These are phyloP conservation scores for Ophion slaviceki DNA, from an alignment of 2,888 invertebrate genomes.

Conservation along the genomic window DNA sequence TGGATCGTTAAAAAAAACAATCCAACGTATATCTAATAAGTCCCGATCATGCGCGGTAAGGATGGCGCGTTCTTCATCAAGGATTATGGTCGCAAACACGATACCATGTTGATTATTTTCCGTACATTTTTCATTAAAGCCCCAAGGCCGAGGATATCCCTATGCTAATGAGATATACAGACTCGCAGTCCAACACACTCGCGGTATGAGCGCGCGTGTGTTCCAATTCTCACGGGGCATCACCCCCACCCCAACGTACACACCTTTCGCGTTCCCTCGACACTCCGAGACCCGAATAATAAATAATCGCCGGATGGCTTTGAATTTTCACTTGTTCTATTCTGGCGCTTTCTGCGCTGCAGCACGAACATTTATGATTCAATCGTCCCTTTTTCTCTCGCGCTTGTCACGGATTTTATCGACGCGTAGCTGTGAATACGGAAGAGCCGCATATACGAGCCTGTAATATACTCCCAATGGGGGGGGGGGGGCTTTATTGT, in stretches of 20 bases:
- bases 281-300: conserved; percentile 47
- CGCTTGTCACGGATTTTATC: too few species aligned
- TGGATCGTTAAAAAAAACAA: neutral
- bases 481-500: neutral
- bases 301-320: conserved; percentile 56
- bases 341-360: neutral
- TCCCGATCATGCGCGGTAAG: conserved; percentile 16
- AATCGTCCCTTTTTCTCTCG: neutral
- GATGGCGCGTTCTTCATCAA: conserved; percentile 11
- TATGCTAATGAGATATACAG: conserved; percentile 43
- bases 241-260: conserved; percentile 11
- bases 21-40: neutral
- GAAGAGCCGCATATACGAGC: too few species aligned
- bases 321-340: conserved; percentile 44
- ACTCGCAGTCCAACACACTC: conserved; percentile 9
- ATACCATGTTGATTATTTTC: neutral
- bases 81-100: conserved; percentile 9
- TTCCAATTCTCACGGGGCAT: conserved; percentile 62
- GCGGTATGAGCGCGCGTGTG: conserved; percentile 29
- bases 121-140: conserved; percentile 19
- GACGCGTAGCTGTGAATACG: too few species aligned
- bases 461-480: neutral
- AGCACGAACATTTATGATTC: neutral
- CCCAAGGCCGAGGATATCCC: conserved; percentile 57
- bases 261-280: conserved; percentile 44